Percentiles rank a stretch among this genome's conserved stretches.
Conservation (phyloP, 92 coral and sea anemone species). For the Umimayanthus kanabou region DNA sequence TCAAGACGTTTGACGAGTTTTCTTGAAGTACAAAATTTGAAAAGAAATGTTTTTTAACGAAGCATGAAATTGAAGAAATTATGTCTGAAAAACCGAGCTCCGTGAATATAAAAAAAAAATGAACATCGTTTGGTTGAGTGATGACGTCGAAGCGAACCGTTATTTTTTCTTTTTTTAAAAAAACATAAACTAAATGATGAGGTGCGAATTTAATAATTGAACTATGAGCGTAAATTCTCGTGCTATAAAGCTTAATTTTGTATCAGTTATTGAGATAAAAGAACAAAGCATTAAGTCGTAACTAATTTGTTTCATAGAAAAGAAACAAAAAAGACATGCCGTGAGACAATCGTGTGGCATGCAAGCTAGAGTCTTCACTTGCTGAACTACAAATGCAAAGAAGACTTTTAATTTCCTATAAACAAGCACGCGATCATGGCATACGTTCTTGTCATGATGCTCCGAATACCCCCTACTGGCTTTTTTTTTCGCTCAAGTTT, state of each 20-base stretch:
- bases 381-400: background rate
- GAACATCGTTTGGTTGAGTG: background rate
- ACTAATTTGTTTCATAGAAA: background rate
- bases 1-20: background rate
- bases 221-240: no score
- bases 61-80: background rate
- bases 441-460: no score
- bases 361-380: background rate
- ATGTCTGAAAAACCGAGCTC: background rate
- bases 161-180: no score
- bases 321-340: background rate
- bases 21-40: no score
- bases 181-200: no score
- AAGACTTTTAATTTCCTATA: background rate
- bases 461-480: background rate
- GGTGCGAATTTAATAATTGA: no score
- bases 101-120: no score
- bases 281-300: background rate
- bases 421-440: constrained; percentile 12
- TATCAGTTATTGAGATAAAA: background rate
- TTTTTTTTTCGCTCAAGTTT: no score
- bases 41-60: no score
- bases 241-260: background rate
- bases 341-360: background rate
- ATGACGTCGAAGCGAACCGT: no score